These are phyloP conservation scores for Lagorchestes hirsutus DNA, from an alignment of 2,797 vertebrate genomes.

Conservation along the genomic window DNA sequence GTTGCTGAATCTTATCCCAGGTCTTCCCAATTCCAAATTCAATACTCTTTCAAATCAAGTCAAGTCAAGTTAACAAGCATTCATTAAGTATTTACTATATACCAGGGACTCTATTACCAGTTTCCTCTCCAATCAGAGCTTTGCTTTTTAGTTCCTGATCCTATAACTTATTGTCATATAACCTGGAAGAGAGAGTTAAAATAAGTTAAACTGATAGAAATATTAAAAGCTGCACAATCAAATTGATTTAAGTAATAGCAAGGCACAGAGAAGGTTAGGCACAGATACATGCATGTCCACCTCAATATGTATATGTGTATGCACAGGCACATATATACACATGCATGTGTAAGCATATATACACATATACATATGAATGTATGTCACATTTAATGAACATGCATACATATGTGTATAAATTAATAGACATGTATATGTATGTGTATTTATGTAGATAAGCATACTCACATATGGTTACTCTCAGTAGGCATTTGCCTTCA, in stretches of 20 bases:
- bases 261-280: background rate
- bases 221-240: background rate
- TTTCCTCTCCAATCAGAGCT: too few species aligned
- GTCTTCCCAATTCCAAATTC: too few species aligned
- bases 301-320: background rate
- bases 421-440: background rate
- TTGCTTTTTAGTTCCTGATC: conserved; percentile 20
- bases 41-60: too few species aligned
- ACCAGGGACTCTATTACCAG: too few species aligned
- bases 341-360: background rate
- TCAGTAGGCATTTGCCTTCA: too few species aligned
- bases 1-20: too few species aligned
- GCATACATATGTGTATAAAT: too few species aligned
- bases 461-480: background rate
- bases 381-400: too few species aligned
- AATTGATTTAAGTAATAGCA: background rate
- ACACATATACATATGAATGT: too few species aligned
- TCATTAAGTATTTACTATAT: too few species aligned
- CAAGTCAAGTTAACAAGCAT: too few species aligned
- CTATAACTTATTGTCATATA: background rate
- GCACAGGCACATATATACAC: background rate
- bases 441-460: background rate
- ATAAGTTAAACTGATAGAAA: conserved; percentile 17
- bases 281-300: background rate
- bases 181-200: conserved; percentile 35